Evolutionary conservation across 2,888 invertebrate species (phyloP).

Genomic region (Chrysolina americana): DNA sequence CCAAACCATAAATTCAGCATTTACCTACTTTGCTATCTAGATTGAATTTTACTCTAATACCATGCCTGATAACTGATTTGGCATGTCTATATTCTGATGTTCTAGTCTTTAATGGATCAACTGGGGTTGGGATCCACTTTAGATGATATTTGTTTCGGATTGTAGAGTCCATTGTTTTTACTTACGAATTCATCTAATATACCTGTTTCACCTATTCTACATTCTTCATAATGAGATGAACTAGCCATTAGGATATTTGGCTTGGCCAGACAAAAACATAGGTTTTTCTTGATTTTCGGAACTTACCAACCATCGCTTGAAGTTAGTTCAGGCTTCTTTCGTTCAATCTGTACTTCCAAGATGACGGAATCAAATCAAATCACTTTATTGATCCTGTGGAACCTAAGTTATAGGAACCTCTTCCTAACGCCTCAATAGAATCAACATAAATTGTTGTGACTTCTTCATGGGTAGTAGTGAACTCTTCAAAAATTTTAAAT

Average conservation of each 20-base stretch:
- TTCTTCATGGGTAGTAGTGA: neutral
- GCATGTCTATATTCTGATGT: slow-evolving; percentile 30
- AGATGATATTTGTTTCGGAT: neutral
- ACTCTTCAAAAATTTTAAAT: neutral
- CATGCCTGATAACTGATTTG: slow-evolving; percentile 18
- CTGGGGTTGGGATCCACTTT: slow-evolving; percentile 25
- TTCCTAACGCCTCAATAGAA: slow-evolving; percentile 12
- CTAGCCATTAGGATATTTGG: neutral
- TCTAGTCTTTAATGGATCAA: slow-evolving; percentile 28
- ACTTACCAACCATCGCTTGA: slow-evolving; percentile 23
- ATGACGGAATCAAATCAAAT: no score
- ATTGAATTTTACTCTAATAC: slow-evolving; percentile 27
- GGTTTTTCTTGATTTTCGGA: slow-evolving; percentile 21
- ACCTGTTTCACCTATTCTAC: no score
- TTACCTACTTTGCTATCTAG: slow-evolving; percentile 18
- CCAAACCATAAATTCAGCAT: slow-evolving; percentile 20
- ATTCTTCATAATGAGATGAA: no score
- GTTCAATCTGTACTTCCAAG: no score
- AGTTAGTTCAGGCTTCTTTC: slow-evolving; percentile 20
- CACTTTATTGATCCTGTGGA: no score
- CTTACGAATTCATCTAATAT: slow-evolving; percentile 11
- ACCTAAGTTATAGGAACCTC: neutral
- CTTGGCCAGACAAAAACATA: slow-evolving; percentile 13
- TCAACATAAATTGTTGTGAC: slow-evolving; percentile 28
- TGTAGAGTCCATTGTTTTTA: neutral